Conservation (phyloP, 2,113 vertebrate genomes). For the Diglossa brunneiventris region DNA sequence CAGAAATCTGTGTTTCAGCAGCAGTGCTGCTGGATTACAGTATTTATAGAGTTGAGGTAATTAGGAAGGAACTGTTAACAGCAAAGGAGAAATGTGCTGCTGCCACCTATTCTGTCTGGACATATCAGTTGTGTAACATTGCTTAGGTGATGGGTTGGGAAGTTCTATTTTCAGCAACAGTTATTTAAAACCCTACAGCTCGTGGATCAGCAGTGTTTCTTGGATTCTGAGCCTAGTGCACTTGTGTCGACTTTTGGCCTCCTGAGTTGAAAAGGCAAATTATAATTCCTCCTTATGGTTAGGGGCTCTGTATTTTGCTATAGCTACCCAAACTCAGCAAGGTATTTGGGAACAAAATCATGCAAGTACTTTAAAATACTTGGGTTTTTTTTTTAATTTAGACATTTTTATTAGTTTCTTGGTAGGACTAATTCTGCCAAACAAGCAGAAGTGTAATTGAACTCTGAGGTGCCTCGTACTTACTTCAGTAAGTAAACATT, state of each 20-base stretch:
- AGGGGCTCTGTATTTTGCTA: neutral
- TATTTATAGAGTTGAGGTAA: neutral
- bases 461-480: neutral
- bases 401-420: neutral
- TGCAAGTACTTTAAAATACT: neutral
- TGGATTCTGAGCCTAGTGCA: neutral
- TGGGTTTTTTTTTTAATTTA: neutral
- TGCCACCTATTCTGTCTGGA: neutral
- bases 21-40: neutral
- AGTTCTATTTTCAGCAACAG: constrained; percentile 58
- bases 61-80: neutral
- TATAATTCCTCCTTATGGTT: neutral
- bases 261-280: neutral
- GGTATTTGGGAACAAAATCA: neutral
- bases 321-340: neutral
- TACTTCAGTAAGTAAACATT: neutral
- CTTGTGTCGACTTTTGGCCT: neutral
- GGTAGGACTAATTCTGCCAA: neutral
- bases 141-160: constrained; percentile 18
- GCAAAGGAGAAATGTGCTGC: neutral
- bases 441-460: neutral
- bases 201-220: constrained; percentile 1
- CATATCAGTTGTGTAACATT: neutral
- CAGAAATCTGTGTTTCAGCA: neutral
- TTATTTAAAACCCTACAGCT: constrained; percentile 45